Conservation (phyloP, 2,113 vertebrate species). For the Todiramphus saurophagus region DNA sequence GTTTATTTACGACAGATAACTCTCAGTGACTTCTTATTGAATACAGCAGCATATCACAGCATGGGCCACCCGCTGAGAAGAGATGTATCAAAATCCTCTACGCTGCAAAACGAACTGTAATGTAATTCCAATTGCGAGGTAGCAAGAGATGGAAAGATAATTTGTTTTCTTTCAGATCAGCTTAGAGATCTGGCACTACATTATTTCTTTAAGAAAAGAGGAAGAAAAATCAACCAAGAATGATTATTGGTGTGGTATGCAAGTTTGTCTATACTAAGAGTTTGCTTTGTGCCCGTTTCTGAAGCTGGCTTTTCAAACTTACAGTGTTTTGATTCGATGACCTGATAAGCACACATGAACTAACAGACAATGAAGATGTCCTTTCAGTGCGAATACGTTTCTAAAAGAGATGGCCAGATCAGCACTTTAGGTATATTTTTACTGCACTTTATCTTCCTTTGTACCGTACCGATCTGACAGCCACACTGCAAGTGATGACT, state of each 20-base stretch:
- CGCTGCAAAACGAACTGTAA: background rate
- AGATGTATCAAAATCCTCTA: background rate
- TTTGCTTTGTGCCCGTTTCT: background rate
- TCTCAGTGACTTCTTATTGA: background rate
- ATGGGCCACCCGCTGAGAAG: background rate
- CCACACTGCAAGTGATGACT: background rate
- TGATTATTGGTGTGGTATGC: background rate
- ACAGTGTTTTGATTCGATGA: background rate
- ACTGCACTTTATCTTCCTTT: background rate
- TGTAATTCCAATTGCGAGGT: background rate
- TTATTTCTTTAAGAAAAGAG: background rate
- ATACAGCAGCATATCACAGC: background rate
- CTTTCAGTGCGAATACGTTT: background rate
- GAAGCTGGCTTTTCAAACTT: background rate
- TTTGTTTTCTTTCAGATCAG: background rate
- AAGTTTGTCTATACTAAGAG: no score
- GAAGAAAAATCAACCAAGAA: background rate
- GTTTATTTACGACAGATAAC: background rate
- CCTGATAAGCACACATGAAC: rapidly evolving
- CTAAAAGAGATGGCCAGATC: background rate
- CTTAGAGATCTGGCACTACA: background rate
- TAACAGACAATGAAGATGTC: background rate
- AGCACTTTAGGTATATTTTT: background rate
- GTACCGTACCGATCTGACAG: background rate
- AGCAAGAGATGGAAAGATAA: background rate